Evolutionary conservation across 2,888 invertebrate species (phyloP).

Genomic region (Muschampia plurimacula): DNA sequence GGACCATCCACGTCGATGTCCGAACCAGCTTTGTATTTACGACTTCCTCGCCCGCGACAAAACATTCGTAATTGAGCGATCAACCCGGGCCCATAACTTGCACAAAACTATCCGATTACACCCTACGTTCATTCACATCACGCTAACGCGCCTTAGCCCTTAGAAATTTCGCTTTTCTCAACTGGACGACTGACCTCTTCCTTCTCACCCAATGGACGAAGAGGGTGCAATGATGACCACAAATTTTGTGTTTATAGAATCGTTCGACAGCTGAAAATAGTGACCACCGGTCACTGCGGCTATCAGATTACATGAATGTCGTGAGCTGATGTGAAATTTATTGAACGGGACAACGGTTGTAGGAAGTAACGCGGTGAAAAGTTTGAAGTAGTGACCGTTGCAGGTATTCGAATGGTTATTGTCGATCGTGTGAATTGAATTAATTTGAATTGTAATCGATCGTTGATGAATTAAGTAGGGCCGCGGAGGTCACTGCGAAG

Average conservation of each 20-base stretch:
- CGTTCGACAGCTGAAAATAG: conserved; percentile 68
- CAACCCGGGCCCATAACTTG: conserved; percentile 70
- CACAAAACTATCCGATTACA: conserved; percentile 75
- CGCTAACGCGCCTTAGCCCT: conserved; percentile 52
- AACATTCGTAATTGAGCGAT: conserved; percentile 80
- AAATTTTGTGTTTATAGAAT: conserved; percentile 49
- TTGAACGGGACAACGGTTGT: conserved; percentile 60
- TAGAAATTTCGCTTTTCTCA: conserved; percentile 57
- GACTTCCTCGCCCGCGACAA: conserved; percentile 73
- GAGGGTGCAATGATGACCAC: conserved; percentile 53
- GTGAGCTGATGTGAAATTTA: conserved; percentile 74
- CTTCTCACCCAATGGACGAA: conserved; percentile 6
- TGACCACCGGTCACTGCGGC: conserved; percentile 77
- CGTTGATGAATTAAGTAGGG: conserved; percentile 59
- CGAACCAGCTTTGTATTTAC: conserved; percentile 63
- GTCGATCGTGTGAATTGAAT: conserved; percentile 73
- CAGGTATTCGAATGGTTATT: conserved; percentile 62
- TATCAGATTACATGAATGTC: conserved; percentile 68
- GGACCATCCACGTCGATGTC: conserved; percentile 40
- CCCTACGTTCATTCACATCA: conserved; percentile 55
- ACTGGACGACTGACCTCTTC: conserved; percentile 33
- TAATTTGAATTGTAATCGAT: conserved; percentile 77
- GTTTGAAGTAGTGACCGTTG: conserved; percentile 57
- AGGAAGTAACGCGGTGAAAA: conserved; percentile 68
- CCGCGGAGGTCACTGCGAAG: conserved; percentile 64